Evolutionary conservation across 2,113 vertebrate species (phyloP).

Genomic region (Mustela nigripes): DNA sequence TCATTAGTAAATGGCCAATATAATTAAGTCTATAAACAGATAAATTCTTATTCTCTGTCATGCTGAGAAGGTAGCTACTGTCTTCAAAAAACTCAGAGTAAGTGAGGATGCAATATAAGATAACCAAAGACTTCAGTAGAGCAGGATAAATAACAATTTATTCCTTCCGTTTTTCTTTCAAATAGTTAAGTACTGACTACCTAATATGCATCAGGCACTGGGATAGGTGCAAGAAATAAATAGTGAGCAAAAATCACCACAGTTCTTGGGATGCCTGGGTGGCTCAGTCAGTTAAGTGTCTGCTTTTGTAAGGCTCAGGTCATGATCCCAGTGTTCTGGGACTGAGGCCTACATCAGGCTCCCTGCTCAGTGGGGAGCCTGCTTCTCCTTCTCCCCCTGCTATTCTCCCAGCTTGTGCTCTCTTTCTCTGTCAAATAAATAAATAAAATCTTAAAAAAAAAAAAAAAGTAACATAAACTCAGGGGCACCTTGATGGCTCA

Average conservation of each 20-base stretch:
- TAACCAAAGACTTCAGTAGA: slow-evolving; percentile 1
- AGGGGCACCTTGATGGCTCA: too few relatives aligned
- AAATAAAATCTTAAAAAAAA: not conserved
- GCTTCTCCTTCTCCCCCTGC: not conserved
- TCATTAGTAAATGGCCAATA: slow-evolving; percentile 11
- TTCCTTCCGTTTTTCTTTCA: not conserved
- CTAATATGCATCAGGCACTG: not conserved
- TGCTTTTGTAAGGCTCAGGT: not conserved
- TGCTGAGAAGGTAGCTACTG: not conserved
- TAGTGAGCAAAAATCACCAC: not conserved
- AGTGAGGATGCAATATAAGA: not conserved
- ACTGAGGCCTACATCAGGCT: not conserved
- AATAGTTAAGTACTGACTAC: not conserved
- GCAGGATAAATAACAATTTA: not conserved
- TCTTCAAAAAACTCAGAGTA: not conserved
- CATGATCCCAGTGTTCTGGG: not conserved
- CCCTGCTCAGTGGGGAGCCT: not conserved
- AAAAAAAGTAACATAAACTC: not conserved
- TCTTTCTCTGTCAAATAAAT: not conserved
- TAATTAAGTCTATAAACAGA: slow-evolving; percentile 4
- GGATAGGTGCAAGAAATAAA: slow-evolving; percentile 14
- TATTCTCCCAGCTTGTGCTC: not conserved
- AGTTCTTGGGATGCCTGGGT: not conserved
- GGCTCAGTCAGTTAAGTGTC: not conserved
- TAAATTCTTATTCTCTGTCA: slow-evolving; percentile 23